Evolutionary conservation across 2,888 invertebrate species (phyloP).

Genomic region (Tetanocera ferruginea): DNA sequence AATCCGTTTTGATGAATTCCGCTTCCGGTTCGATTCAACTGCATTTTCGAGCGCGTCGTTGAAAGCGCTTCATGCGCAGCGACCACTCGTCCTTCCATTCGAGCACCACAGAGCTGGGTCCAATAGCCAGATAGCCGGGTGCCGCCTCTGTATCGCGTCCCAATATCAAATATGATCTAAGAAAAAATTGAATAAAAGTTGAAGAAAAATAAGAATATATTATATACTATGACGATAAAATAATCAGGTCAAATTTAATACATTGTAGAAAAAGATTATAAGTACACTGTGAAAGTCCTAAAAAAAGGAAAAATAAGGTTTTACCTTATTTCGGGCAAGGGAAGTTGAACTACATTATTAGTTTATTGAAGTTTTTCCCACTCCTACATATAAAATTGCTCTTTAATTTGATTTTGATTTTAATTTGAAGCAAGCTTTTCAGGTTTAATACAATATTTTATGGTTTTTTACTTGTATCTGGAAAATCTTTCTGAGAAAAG

Average conservation of each 20-base stretch:
- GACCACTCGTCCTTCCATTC: slow-evolving; percentile 69
- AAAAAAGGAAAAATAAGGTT: too few species aligned
- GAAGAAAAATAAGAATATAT: slow-evolving; percentile 13
- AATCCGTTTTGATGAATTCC: slow-evolving; percentile 68
- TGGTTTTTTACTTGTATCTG: too few species aligned
- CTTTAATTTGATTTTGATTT: too few species aligned
- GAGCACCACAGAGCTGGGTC: slow-evolving; percentile 66
- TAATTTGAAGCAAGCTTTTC: too few species aligned
- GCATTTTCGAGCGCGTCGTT: slow-evolving; percentile 68
- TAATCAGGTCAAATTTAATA: background rate
- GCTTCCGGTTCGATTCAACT: slow-evolving; percentile 70
- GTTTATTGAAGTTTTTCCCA: too few species aligned
- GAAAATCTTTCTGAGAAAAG: too few species aligned
- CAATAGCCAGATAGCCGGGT: slow-evolving; percentile 66
- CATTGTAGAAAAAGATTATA: too few species aligned
- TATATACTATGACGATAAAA: background rate
- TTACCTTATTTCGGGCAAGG: too few species aligned
- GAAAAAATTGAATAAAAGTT: background rate
- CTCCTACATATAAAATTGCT: too few species aligned
- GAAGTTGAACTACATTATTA: too few species aligned
- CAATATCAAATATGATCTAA: slow-evolving; percentile 66
- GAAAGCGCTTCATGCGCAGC: slow-evolving; percentile 68
- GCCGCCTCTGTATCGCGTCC: slow-evolving; percentile 67
- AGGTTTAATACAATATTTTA: too few species aligned
- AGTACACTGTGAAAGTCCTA: too few species aligned